A percentile compares a stretch with the other conserved stretches of the same genome.
Evolutionary conservation across 2,888 invertebrate genomes (phyloP).

Genomic region (Suillia variegata): DNA sequence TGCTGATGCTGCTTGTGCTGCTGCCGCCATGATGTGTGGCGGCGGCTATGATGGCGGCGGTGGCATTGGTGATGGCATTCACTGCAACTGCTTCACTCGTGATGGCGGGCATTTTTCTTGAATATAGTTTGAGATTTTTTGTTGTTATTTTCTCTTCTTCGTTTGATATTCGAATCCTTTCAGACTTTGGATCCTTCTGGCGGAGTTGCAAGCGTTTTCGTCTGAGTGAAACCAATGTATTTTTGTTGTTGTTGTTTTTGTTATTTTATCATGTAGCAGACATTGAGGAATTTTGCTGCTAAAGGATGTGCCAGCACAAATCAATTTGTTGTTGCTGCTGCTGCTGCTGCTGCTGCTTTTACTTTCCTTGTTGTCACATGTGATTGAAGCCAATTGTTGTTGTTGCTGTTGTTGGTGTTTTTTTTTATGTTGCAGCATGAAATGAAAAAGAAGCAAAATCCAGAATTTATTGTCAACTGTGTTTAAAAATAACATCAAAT

Average conservation of each 20-base stretch:
- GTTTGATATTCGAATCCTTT: not conserved
- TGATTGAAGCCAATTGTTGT: slow-evolving; percentile 10
- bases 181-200: slow-evolving; percentile 5
- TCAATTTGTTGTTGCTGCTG: slow-evolving; percentile 15
- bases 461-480: slow-evolving; percentile 13
- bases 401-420: slow-evolving; percentile 9
- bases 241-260: not conserved
- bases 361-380: slow-evolving; percentile 3
- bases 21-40: not conserved
- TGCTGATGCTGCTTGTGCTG: slow-evolving; percentile 34
- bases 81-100: slow-evolving; percentile 23
- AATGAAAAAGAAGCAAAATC: slow-evolving; percentile 28
- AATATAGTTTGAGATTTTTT: not conserved
- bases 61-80: slow-evolving; percentile 15
- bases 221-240: not conserved
- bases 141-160: not conserved
- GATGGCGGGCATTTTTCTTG: slow-evolving; percentile 35
- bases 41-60: slow-evolving; percentile 23
- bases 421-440: not conserved
- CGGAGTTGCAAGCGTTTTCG: not conserved
- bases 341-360: too few species aligned
- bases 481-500: slow-evolving; percentile 2
- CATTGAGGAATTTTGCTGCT: slow-evolving; percentile 10
- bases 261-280: slow-evolving; percentile 5
- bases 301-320: slow-evolving; percentile 9